Base-by-base conservation (phyloP, 1,140 invertebrate species). In the Drosophila ohnishii region DNA sequence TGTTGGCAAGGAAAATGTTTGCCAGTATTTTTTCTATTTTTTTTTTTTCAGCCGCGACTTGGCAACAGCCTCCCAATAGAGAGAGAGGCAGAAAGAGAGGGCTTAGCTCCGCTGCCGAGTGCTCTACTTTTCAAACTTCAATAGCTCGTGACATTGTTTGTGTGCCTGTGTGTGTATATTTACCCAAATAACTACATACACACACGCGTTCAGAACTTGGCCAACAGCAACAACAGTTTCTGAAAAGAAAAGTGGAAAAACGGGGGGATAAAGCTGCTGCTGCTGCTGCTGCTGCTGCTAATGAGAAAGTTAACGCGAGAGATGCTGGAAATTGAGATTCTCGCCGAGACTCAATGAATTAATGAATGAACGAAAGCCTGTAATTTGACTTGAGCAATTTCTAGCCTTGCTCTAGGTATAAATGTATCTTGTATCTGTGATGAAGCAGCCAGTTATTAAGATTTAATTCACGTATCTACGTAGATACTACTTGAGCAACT, bases 61-160 rank as follows among this genome's bases (percentile, higher is more conserved):
- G 78, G 66, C 78, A 82, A 82, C 79, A 82, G 50, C 51, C 63
- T 47, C 75, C 72, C 61, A 63, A 79, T 28, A 30, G 14, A 14
- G 4, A 35, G 34, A 32, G 39, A 19, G 28, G 13, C 37, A 30
- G 40, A 55, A 30, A 32, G 53, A 64, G 34, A 72, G 77, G 69
- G 67, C 78, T 77, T 71, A 63, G 73, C 64, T 69, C 34, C 40
- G 65, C 51, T 64, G 75, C 75, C 70, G 71, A 78, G 70, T 87
- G 83, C 75, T 87, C 83, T 80, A 87, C 79, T 88, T 87, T 86
- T 86, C 25, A 56, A 79, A 78, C 84, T 88, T 87, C 79, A 87
- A 87, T 83, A 82, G 84, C 84, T 87, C 83, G 84, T 88, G 83
- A 87, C 83, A 87, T 88, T 87, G 83, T 82, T 82, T 82, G 64